Conservation (phyloP, 2,113 vertebrate species). For the Phaetusa simplex region DNA sequence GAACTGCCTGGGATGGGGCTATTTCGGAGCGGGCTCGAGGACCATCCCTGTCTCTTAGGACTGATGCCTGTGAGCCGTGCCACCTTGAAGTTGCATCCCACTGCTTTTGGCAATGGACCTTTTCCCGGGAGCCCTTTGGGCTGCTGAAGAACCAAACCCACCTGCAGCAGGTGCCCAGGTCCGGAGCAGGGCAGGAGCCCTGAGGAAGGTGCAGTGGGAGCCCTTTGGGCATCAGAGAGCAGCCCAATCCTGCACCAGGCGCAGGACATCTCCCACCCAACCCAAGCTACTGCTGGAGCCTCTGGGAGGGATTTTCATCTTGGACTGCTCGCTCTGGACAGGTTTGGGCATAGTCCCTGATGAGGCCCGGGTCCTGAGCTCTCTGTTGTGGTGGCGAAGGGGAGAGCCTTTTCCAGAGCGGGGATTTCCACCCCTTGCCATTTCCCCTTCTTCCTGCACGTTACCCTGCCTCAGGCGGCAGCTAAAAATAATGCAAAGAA, state of each 20-base stretch:
- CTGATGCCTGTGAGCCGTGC: not conserved
- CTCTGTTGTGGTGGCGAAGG: too few species aligned
- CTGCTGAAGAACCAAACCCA: not conserved
- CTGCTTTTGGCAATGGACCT: not conserved
- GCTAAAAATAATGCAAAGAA: not conserved
- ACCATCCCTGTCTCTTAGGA: not conserved
- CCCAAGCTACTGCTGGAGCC: not conserved
- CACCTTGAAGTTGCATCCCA: not conserved
- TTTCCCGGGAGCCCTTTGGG: not conserved
- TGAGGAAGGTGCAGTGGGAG: not conserved
- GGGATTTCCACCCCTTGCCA: not conserved
- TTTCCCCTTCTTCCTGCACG: not conserved
- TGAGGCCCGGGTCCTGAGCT: not conserved
- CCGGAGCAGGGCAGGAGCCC: not conserved
- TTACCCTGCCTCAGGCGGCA: not conserved
- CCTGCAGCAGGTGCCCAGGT: not conserved
- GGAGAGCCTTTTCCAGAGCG: not conserved
- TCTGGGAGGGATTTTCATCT: not conserved
- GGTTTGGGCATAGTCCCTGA: accelerated
- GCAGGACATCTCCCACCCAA: not conserved
- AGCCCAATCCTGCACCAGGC: not conserved
- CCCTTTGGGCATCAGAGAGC: not conserved
- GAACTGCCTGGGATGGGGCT: not conserved
- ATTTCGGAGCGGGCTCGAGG: not conserved
- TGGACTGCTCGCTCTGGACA: too few species aligned